Conservation (phyloP, 2,888 invertebrate species). For the Mylabris sibirica region DNA sequence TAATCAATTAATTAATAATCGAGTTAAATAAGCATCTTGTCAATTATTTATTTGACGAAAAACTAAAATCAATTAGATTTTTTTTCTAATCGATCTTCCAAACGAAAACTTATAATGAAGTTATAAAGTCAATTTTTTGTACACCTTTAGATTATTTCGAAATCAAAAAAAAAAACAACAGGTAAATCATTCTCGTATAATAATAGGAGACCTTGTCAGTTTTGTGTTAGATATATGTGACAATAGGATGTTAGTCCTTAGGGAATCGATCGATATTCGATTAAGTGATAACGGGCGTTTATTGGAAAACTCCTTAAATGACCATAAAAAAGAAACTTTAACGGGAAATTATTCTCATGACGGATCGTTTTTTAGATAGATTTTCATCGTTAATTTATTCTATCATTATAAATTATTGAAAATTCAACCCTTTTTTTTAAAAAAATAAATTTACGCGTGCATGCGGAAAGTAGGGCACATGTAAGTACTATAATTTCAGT, state of each 20-base stretch:
- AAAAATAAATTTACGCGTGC: too few relatives aligned
- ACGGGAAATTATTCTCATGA: background rate
- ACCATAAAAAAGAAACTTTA: background rate
- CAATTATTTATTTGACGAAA: background rate
- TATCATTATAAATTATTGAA: too few relatives aligned
- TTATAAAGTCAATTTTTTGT: background rate
- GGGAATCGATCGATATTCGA: background rate
- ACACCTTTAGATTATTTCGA: background rate
- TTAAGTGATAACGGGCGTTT: constrained; percentile 1
- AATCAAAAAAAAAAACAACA: too few relatives aligned
- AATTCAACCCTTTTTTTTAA: too few relatives aligned
- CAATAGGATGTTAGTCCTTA: background rate
- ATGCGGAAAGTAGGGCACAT: too few relatives aligned
- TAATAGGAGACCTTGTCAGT: background rate
- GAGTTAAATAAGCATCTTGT: background rate
- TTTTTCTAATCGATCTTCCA: background rate
- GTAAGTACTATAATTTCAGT: too few relatives aligned
- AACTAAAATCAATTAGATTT: background rate
- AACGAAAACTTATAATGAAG: background rate
- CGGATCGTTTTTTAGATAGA: background rate
- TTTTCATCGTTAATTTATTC: too few relatives aligned
- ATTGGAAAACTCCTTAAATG: constrained; percentile 2
- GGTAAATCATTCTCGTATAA: background rate
- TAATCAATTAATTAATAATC: background rate
- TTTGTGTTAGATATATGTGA: background rate